Evolutionary conservation across 2,888 invertebrate genomes (phyloP).

Genomic region (Lypha dubia): DNA sequence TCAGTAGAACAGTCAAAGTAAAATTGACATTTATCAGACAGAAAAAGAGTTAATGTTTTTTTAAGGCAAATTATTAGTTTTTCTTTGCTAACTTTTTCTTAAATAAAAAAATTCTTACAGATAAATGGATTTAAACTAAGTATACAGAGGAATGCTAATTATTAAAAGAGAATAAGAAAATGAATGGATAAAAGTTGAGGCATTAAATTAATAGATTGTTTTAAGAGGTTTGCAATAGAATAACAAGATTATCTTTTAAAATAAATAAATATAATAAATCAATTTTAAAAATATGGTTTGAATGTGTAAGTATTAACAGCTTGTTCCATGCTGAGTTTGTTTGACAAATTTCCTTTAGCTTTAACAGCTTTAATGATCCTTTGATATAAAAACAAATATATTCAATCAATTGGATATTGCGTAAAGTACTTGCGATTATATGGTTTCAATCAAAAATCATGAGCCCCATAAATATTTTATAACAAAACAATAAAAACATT

Average conservation of each 20-base stretch:
- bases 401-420: background rate
- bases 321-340: background rate
- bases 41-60: slow-evolving; percentile 30
- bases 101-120: slow-evolving; percentile 3
- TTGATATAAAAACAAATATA: slow-evolving; percentile 8
- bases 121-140: slow-evolving; percentile 60
- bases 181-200: background rate
- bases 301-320: background rate
- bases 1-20: slow-evolving; percentile 58
- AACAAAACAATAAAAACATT: slow-evolving; percentile 39
- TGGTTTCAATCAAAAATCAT: slow-evolving; percentile 49
- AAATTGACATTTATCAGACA: slow-evolving; percentile 70
- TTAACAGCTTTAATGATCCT: background rate
- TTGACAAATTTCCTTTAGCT: background rate
- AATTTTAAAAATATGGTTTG: too few species aligned
- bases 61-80: background rate
- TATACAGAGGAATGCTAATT: slow-evolving; percentile 65
- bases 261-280: too few species aligned
- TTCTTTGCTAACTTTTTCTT: slow-evolving; percentile 15
- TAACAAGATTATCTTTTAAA: background rate
- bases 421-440: background rate
- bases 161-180: slow-evolving; percentile 21
- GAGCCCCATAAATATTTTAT: slow-evolving; percentile 53
- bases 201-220: background rate
- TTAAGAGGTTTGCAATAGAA: background rate